Base-by-base conservation (phyloP, 2,797 vertebrate genomes). In the Pagetopsis macropterus region DNA sequence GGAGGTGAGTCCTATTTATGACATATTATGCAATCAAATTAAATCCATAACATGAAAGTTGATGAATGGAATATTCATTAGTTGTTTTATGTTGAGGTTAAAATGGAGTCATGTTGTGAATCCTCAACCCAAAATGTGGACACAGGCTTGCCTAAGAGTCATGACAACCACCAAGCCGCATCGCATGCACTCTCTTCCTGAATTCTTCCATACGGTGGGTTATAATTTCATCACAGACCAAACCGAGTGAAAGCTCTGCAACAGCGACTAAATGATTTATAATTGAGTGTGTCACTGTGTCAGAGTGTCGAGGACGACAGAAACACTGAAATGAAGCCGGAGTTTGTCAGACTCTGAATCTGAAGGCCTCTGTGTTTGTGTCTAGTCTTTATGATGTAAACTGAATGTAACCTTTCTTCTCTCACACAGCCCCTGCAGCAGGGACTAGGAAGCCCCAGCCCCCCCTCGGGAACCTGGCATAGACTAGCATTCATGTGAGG, bases 391-490 rank as follows among this genome's bases (percentile, higher is more conserved):
- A 91, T 93, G 91, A 93, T 93, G 92, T 93, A 92, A 93, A 93
- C 91, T 92, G 88, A 92, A 93, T 91, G 92, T 87, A 92, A 92
- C 90, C 91, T 88, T 89, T 91, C 89, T 91, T 87, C 85, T 87
- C 87, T 88, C 76, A 76, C 86, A 78, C 76, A 89, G 87, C 87
- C 88, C 88, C 88, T 91, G 90, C 93, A 89, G 87, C 55, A 65
- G 55, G 65, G 87, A 82, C 81, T 64, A 44, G 83, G 90, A 88
- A 89, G 83, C 89, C 88, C 88, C 67, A 37, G 7, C 67, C 72
- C 75, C 37, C 63, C 51, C 31, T 70, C 58, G 60, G 58, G 85
- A 79, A 87, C 72, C 76, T 13, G 14, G 85, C 81, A 91, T 78
- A 89, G 89, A 89, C 84, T 48, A 72, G 87, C 89, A 91, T 93